Evolutionary conservation across 2,113 vertebrate species (phyloP), one percentile per base, ranked within the genome.

Genomic region (Nymphicus hollandicus): DNA sequence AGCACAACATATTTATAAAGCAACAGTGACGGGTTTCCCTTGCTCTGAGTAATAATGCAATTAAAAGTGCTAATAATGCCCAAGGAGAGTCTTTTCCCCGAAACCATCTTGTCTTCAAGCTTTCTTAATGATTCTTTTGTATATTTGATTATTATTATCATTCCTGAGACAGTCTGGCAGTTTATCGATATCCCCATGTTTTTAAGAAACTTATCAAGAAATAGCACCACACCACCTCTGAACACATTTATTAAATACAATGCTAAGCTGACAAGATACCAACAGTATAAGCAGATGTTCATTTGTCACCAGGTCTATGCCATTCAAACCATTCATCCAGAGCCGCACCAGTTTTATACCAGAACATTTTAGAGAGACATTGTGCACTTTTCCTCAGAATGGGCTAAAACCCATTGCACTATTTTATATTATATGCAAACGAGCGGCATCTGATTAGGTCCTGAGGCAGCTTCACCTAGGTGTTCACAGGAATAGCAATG

Each of bases 341-440:
- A 97, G 61, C 28, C 78, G 53, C 73, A 64, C 43, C 47, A 81
- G 37, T 90, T 94, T 96, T 74, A 81, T 68, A 88, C 95, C 46
- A 93, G 94, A 91, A 74, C 18, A 31, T 96, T 97, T 97, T 93
- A 88, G 92, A 96, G 82, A 93, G 68, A 94, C 11, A 63, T 96
- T 95, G 81, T 88, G 39, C 44, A 82, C 50, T 97, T 96, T 96
- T 95, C 79, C 71, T 95, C 83, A 52, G 88, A 97, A 95, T 68
- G 61, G 61, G 89, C 90, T 94, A 91, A 98, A 98, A 96, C 92
- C 97, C 60, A 37, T 96, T 96, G 96, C 96, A 97, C 39, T 14
- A 91, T 97, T 97, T 95, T 98, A 98, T 97, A 98, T 97, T 98
- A 92, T 97, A 98, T 98, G 98, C 96, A 98, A 97, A 98, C 98